Conservation (phyloP, 2,888 invertebrate genomes). For the Ischnura elegans region DNA sequence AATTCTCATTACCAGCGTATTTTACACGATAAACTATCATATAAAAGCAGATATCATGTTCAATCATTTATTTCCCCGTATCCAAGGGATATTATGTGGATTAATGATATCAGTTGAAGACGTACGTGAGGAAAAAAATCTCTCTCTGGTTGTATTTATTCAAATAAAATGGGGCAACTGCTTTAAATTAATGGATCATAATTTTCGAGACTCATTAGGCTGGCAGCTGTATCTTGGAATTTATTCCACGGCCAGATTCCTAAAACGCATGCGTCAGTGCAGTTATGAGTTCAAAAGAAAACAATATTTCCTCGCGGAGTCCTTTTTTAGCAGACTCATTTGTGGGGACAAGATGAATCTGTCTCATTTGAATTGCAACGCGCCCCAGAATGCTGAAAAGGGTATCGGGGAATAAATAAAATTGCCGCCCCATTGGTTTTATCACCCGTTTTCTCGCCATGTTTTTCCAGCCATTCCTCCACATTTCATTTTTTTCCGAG, state of each 20-base stretch:
- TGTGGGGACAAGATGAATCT: not conserved
- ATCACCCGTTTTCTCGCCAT: not conserved
- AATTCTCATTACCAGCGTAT: too few relatives aligned
- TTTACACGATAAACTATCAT: too few relatives aligned
- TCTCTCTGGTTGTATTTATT: not conserved
- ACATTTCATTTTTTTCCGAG: not conserved
- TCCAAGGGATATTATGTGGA: too few relatives aligned
- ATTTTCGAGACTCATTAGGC: not conserved
- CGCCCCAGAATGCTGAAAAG: slow-evolving; percentile 23
- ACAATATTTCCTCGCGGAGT: not conserved
- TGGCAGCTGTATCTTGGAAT: not conserved
- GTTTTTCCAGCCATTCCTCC: not conserved
- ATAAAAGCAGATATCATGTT: too few relatives aligned
- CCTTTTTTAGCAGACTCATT: not conserved
- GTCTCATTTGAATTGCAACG: slow-evolving; percentile 53
- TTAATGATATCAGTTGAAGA: too few relatives aligned
- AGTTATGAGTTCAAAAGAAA: not conserved
- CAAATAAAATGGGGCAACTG: not conserved
- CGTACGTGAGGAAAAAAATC: not conserved
- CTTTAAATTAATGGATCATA: not conserved
- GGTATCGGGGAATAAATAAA: slow-evolving; percentile 37
- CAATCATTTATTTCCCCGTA: too few relatives aligned
- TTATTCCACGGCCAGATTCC: not conserved
- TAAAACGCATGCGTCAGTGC: not conserved
- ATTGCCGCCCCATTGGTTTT: slow-evolving; percentile 45